Base-by-base conservation (phyloP, 30 jellyfish, hydroid and myxozoan genomes). In the Sanderia malayensis region DNA sequence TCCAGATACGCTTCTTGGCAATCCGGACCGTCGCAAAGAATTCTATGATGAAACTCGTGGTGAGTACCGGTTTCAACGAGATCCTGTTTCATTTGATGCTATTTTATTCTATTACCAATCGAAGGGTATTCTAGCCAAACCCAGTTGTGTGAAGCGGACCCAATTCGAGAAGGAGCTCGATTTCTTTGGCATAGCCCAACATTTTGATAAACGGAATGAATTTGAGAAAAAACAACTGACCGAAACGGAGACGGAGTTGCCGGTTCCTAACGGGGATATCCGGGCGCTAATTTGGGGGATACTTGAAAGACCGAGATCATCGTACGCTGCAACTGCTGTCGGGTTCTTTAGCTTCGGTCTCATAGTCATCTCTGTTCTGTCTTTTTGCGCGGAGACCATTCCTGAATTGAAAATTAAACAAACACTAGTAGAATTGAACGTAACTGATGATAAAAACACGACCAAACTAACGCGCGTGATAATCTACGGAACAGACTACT, bases 71-170 rank as follows among this genome's bases (percentile, higher is more conserved):
- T 81, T 88, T 45, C 71, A 70, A 24, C 82, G 97, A 28, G 92
- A 87, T 31, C 78, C 79, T 9, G 31, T 20, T 4, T 88, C 95
- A 3, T 88, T 88, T 59, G 85, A 82, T 37, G 95, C 97, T 22
- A 77, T 88, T 44, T 70, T 88, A 80, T 88, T 88, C 66, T 87
- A 87, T 71, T 87, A 87, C 58, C 96, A 87, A 63, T 87, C 96
- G 4, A 80, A 71, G 18, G 96, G 97, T 27, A 88, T 82, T 0
- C 79, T 86, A 58, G 65, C 97, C 13, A 75, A 62, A 58, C 94
- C 97, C 22, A 67, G 27, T 25, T 44, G 62, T 70, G 70, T 88
- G 3, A 63, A 55, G 17, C 80, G 97, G 24, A 73, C 74, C 10
- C 55, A 24, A 11, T 88, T 88, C 46, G 62, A 62, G 57, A 62